Evolutionary conservation across 2,888 invertebrate species (phyloP).

Genomic region (Chalcosyrphus nemorum): DNA sequence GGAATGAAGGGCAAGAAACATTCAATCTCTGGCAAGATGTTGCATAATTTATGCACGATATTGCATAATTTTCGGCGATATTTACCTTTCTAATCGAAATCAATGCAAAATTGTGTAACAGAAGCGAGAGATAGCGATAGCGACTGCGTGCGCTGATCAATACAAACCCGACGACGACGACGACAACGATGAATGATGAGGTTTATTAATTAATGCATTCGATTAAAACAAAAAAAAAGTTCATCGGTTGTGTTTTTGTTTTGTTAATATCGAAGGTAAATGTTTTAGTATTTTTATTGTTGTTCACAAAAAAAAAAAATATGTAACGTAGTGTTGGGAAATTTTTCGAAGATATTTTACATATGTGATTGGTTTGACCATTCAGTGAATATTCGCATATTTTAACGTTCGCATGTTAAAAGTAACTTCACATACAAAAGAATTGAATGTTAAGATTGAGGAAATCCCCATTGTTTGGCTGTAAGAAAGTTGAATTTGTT

Average conservation of each 20-base stretch:
- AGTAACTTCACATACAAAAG: background rate
- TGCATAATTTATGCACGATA: slow-evolving; percentile 34
- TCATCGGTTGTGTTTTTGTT: background rate
- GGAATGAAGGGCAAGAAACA: background rate
- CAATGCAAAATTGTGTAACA: slow-evolving; percentile 52
- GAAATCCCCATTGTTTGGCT: background rate
- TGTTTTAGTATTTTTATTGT: background rate
- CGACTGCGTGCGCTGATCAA: background rate
- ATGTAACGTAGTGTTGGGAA: slow-evolving; percentile 27
- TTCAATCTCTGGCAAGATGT: slow-evolving; percentile 6
- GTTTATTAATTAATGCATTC: slow-evolving; percentile 33
- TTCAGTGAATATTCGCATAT: slow-evolving; percentile 44
- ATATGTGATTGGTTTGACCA: slow-evolving; percentile 34
- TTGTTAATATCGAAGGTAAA: background rate
- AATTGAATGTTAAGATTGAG: background rate
- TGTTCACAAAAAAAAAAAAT: background rate
- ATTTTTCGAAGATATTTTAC: slow-evolving; percentile 11
- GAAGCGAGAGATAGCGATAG: slow-evolving; percentile 1
- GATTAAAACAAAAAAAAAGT: background rate
- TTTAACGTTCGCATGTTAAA: background rate
- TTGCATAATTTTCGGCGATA: slow-evolving; percentile 57
- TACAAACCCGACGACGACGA: background rate
- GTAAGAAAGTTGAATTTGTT: background rate
- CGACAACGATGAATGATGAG: background rate
- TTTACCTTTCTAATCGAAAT: slow-evolving; percentile 50